Base-by-base conservation (phyloP, 2,113 vertebrate species). In the Nerophis ophidion region DNA sequence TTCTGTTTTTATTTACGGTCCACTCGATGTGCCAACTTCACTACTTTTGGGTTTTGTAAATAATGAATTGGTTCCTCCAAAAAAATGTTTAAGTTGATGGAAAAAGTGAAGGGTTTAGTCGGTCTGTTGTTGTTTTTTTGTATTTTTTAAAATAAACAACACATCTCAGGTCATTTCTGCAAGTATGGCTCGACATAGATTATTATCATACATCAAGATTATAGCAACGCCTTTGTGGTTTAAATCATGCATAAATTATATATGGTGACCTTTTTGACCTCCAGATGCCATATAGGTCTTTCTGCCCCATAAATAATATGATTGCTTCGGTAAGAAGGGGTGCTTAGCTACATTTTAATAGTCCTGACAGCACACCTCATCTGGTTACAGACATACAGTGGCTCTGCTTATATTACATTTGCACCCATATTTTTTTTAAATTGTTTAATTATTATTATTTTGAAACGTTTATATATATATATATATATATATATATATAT, bases 231-330 rank as follows among this genome's bases (percentile, higher is more conserved):
- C 48, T 66, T 66, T 54, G 26, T 42, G 49, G 54, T 61, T 81
- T 52, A 76, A 81, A 69, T 69, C 52, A 56, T 61, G 65, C 66
- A 74, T 80, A 50, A 64, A 81, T 82, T 79, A 47, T 55, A 65
- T 51, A 61, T 48, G 33, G 61, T 68, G 48, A 61, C 36, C 67
- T 26, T 13, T 4, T 11, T 75, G 71, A 72, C 48, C 44, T 61
- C 11, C 36, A 60, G 50, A 70, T 51, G 36, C 38, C 40, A 19
- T 60, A 56, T 38, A 59, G 19, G 16, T 60, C 48, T 50, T 48
- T 8, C 4, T 11, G 8, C 13, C 26, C 33, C 49, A 75, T 36
- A 42, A 38, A 70, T 2, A 15, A 50, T 36, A 40, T 48, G 63
- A 66, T 67, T 69, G 48, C 52, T 72, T 56, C 19, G 12, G 57